Evolutionary conservation across 2,888 invertebrate species (phyloP), one percentile per base, ranked within the genome.

Genomic region (Drosophila mayaguana): DNA sequence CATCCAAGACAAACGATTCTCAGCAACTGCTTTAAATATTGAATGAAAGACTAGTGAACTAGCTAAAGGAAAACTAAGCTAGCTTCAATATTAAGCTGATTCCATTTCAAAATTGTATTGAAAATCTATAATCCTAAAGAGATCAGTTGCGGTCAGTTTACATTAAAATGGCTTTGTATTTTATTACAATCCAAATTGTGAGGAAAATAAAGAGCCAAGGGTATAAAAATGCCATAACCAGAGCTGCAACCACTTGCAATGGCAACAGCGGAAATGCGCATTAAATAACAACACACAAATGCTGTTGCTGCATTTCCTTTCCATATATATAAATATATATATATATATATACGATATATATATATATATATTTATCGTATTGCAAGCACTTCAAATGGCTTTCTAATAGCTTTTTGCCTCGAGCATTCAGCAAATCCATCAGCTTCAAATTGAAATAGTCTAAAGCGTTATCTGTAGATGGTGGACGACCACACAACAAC

Each of bases 351-450:
- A 56, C n/a, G n/a, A n/a, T 60, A 45, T 50, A 42, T 67, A 40
- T 25, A 34, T 57, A 43, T 59, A 50, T 62, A 62, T 36, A 53
- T 46, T 32, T 67, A 67, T 76, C 65, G 66, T 59, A 78, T 77
- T 66, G 56, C n/a, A 63, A 46, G 43, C 62, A 64, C 63, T 65
- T 40, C 69, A 83, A 88, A 88, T 88, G 76, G 71, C 62, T 84
- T 88, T 88, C 81, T 83, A 86, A 88, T 84, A 83, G 89, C 71
- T 78, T 88, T 76, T 69, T 69, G 80, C 80, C 66, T n/a, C 42
- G 55, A 68, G 57, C 68, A 18, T 50, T n/a, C 12, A 68, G 57
- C 70, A 80, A 80, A 87, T 84, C 88, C 89, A 82, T 89, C 81
- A 84, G 75, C 59, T 73, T 72, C 68, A 67, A 84, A 73, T 72